Base-by-base conservation (phyloP, 2,888 invertebrate species). In the Exephanes ischioxanthus region DNA sequence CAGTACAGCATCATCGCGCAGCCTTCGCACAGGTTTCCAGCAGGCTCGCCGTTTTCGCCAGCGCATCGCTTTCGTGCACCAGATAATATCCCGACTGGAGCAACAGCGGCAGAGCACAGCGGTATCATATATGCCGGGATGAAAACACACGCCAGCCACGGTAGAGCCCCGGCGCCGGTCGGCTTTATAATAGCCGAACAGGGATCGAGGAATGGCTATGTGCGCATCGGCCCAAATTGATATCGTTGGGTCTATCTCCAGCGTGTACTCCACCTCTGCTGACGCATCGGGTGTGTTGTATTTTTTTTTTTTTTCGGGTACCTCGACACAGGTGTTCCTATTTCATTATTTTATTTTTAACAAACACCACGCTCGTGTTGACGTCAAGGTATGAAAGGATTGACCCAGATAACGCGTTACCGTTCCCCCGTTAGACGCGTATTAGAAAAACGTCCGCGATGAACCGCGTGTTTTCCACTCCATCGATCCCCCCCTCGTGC, bases 11-110 rank as follows among this genome's bases (percentile, higher is more conserved):
- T 30, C 72, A 84, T 82, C 53, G 22, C 72, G 51, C 16, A 72
- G 53, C 61, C 66, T 75, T 76, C 51, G 66, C 66, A 71, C 14
- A 48, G 72, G 22, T 53, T 76, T 67, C 45, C 30, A 19, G 33
- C 26, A 48, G 48, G 37, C 58, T 73, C 53, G 19, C 48, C 51
- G 77, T 75, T 75, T 53, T 53, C 45, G 53, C 71, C 14, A 48
- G 41, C 22, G 41, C 68, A 33, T 79, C 72, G 55, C 73, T 68
- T 67, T 76, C 26, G 73, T 73, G 70, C 63, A 70, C 68, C 48
- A 26, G 81, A 81, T 85, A 66, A 80, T 81, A 73, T 77, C 68
- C 78, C 26, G 48, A 45, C 81, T 81, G 73, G 48, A 81, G 68
- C 78, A 61, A 61, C 72, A 53, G 37, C 71, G 26, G 66, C 37